These are phyloP conservation scores for Gymnosoma rotundatum DNA, from an alignment of 2,888 invertebrate genomes.

Conservation along the genomic window DNA sequence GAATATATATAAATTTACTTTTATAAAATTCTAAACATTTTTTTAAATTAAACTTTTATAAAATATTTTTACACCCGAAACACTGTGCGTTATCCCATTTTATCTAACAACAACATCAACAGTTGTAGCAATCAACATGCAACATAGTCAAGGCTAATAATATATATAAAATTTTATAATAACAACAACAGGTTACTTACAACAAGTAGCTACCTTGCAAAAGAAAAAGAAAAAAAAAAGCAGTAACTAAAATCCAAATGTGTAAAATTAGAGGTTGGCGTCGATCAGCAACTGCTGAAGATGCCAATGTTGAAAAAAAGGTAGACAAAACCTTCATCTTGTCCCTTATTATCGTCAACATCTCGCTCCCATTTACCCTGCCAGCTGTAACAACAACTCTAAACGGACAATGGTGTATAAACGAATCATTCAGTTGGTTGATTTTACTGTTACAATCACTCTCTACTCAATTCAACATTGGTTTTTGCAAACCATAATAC, in stretches of 20 bases:
- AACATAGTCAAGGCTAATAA: constrained; percentile 62
- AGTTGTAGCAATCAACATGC: constrained; percentile 53
- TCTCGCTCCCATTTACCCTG: background rate
- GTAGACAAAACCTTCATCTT: constrained; percentile 49
- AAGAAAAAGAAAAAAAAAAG: constrained; percentile 36
- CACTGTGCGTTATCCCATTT: constrained; percentile 33
- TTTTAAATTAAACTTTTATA: background rate
- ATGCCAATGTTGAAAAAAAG: constrained; percentile 53
- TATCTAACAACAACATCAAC: constrained; percentile 19
- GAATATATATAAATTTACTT: too few species aligned
- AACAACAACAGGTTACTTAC: constrained; percentile 58
- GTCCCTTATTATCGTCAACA: constrained; percentile 38
- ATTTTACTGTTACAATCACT: constrained; percentile 72
- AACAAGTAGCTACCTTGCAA: constrained; percentile 19
- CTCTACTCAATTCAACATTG: constrained; percentile 66
- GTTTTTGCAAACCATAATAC: constrained; percentile 42
- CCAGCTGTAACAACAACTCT: constrained; percentile 46
- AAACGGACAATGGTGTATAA: constrained; percentile 79
- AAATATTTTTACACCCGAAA: background rate
- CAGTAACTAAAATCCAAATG: constrained; percentile 69
- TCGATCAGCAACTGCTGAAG: constrained; percentile 26
- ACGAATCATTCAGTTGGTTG: constrained; percentile 80
- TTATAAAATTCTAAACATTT: too few species aligned
- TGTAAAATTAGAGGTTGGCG: constrained; percentile 2
- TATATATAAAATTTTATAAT: constrained; percentile 59